Percentiles rank a stretch among this genome's conserved stretches.
Conservation (phyloP, 2,888 invertebrate species). For the Escarpia spicata region DNA sequence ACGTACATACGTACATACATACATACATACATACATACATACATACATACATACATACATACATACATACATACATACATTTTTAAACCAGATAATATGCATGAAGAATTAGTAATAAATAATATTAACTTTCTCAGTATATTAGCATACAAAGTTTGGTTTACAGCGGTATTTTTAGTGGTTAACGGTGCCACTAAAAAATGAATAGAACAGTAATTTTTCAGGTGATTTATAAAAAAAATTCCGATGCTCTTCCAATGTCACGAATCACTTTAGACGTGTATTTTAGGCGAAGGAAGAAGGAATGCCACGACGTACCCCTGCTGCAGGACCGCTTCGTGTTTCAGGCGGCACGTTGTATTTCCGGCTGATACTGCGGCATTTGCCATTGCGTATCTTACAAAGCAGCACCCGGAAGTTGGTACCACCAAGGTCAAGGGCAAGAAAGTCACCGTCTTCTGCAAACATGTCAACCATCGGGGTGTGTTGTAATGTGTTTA, state of each 20-base stretch:
- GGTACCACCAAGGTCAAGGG: slow-evolving; percentile 96
- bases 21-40: neutral
- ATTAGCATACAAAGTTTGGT: too few relatives aligned
- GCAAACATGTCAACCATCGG: neutral
- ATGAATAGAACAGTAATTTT: too few relatives aligned
- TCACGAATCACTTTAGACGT: neutral
- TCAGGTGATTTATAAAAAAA: too few relatives aligned
- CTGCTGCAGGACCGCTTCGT: slow-evolving; percentile 42
- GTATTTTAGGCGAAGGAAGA: neutral
- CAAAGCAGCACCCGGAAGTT: slow-evolving; percentile 96
- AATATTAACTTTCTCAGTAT: too few relatives aligned
- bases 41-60: neutral
- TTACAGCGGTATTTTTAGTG: too few relatives aligned
- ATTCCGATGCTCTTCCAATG: neutral
- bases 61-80: neutral
- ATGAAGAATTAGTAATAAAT: too few relatives aligned
- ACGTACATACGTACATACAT: neutral
- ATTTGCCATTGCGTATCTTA: slow-evolving; percentile 77
- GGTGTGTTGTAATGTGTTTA: neutral
- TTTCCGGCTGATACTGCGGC: slow-evolving; percentile 47
- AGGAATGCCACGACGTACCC: slow-evolving; percentile 29
- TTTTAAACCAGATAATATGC: neutral
- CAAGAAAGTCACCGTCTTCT: slow-evolving; percentile 94
- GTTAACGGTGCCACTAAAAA: too few relatives aligned
- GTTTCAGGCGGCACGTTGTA: slow-evolving; percentile 53